phyloP scores from a whole-genome alignment of 2,797 vertebrate species.

The Tamandua tetradactyla region DNA sequence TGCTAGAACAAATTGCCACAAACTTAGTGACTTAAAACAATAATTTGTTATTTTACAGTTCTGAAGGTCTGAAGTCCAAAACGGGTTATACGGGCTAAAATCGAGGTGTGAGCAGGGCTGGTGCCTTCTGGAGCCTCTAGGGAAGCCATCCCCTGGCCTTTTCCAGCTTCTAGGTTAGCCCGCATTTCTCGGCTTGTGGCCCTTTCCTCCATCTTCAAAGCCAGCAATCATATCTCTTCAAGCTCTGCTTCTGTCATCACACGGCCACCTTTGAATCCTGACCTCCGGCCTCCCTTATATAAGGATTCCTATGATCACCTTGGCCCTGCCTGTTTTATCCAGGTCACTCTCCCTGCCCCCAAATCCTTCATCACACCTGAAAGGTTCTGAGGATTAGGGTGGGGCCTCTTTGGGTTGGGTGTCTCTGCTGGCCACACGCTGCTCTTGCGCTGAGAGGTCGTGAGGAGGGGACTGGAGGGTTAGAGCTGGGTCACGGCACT shows the following conservation, averaged over 20 bases:
- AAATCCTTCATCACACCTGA: background rate
- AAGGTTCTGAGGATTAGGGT: no score
- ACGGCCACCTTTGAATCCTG: no score
- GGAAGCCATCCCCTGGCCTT: background rate
- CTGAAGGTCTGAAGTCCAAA: background rate
- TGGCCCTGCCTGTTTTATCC: background rate
- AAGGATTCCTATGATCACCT: background rate
- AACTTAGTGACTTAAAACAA: background rate
- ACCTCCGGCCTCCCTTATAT: background rate
- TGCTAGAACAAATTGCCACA: background rate
- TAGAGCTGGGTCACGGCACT: no score
- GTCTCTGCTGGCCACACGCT: background rate
- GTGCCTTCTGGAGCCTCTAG: background rate
- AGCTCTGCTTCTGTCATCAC: no score
- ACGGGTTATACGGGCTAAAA: background rate
- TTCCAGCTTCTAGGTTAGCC: background rate
- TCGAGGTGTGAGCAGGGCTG: background rate
- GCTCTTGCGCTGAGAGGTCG: background rate
- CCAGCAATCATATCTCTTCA: background rate
- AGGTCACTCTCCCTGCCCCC: background rate
- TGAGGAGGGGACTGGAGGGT: background rate
- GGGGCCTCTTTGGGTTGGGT: background rate
- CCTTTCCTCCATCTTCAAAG: background rate
- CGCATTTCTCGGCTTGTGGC: fast-evolving
- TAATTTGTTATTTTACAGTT: background rate